Base-by-base conservation (phyloP, 2,888 invertebrate genomes). In the Cataglyphis livida region DNA sequence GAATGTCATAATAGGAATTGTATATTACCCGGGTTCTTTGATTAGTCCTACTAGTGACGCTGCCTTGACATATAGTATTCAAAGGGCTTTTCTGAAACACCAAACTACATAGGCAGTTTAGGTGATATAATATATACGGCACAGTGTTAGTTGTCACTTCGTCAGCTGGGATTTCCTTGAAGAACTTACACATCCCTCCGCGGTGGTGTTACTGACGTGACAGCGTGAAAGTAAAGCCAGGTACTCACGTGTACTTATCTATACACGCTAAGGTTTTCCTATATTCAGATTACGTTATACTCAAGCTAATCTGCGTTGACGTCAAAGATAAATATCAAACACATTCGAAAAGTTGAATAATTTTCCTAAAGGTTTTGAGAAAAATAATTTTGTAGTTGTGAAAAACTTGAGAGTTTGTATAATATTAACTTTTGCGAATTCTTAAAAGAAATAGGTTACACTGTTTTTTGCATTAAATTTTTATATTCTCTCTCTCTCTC, bases 191-290 rank as follows among this genome's bases (percentile, higher is more conserved):
- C 51, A 7, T n/a, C 57, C 41, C 62, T 15, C 73, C 59, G 35
- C 64, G 71, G 82, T 81, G 48, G 25, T 73, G 73, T 79, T 82
- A 75, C 81, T 64, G 62, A 75, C 61, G 66, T 73, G 84, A 83
- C 79, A 32, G 25, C 62, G 74, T 64, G 48, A 81, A 65, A 54
- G 35, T 25, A 18, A 65, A 48, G 21, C 12, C 61, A 54, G 66
- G 78, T 48, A 61, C 59, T 32, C 61, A 41, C 25, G 18, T 12
- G 35, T 18, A 35, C n/a, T n/a, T 21, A 25, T 0, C 28, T 12
- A 44, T 28, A 3, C 10, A n/a, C 15, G n/a, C 7, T 21, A 48
- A 51, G 7, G 7, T 18, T n/a, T 21, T 54, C 3, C 12, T 59
- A 59, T 57, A 59, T 57, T 18, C 18, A n/a, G 21, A 44, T 59